Percentiles rank a stretch among this genome's conserved stretches.
Conservation (phyloP, 2,888 invertebrate genomes). For the Ormyrus nitidulus region DNA sequence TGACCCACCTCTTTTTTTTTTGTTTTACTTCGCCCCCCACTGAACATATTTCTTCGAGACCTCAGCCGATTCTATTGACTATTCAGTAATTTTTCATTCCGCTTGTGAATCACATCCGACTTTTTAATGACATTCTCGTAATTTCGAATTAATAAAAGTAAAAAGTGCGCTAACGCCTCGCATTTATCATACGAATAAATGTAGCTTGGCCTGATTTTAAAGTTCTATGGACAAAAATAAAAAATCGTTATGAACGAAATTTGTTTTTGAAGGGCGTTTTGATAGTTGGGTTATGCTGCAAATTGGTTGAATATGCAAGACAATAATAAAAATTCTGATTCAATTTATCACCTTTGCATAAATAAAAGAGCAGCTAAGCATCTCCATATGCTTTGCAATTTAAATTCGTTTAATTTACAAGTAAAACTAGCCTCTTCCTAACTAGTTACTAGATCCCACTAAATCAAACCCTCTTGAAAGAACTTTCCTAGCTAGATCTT, state of each 20-base stretch:
- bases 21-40: constrained; percentile 7
- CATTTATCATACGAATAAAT: no score
- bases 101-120: neutral
- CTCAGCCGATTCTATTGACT: neutral
- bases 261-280: no score
- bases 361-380: neutral
- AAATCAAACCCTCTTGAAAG: no score
- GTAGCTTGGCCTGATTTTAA: no score
- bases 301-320: neutral
- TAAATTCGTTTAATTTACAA: constrained; percentile 15
- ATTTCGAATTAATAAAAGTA: no score
- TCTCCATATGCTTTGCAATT: constrained; percentile 11
- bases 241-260: no score
- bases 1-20: constrained; percentile 41
- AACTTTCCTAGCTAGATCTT: neutral
- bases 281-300: neutral
- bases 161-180: no score
- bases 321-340: constrained; percentile 14
- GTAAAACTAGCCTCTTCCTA: neutral
- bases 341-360: neutral
- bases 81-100: neutral
- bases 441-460: neutral
- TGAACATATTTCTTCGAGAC: constrained; percentile 16
- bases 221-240: no score
- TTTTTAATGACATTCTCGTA: no score